Evolutionary conservation across 2,797 vertebrate species (phyloP), one percentile per base, ranked within the genome.

Genomic region (Lithobates pipiens): DNA sequence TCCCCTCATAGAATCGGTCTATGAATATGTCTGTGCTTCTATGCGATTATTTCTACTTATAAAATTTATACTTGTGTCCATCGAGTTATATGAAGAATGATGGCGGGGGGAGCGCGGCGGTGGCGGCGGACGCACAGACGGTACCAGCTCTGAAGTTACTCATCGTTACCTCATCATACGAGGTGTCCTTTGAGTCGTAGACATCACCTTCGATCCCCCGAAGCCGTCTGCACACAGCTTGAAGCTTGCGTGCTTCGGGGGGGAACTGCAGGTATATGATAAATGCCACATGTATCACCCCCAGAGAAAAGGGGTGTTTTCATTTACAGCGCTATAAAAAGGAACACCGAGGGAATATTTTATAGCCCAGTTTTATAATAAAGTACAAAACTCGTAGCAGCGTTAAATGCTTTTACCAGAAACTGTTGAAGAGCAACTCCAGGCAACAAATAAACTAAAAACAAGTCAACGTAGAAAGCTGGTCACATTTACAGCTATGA

Each of bases 251-350:
- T 70, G 72, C 42, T 83, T 85, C 71, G 50, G 61, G 69, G 32
- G 29, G 73, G 44, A 77, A 70, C 32, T 34, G 61, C n/a, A 87
- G 77, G 89, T 85, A 88, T 68, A 73, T 85, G 46, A 82, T 82
- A 85, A 61, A 78, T 70, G 76, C 76, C 88, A 76, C 69, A 73
- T 82, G 50, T 69, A 27, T 42, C 1, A 39, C 68, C 0, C 69
- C 3, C 10, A 71, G 0, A 13, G 42, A n/a, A 63, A 32, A 50
- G 79, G 76, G 46, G 80, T 80, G 27, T 42, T 82, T 82, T 83
- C 71, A 87, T 87, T 85, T 89, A 88, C 23, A 79, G 36, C 15
- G 10, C 76, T 61, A 50, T 88, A 84, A 88, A 86, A 78, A 23
- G 39, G 44, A 77, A 71, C 73, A 69, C 63, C 69, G 10, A 25